Conservation (phyloP, 2,888 invertebrate genomes). For the Conomelus anceps region DNA sequence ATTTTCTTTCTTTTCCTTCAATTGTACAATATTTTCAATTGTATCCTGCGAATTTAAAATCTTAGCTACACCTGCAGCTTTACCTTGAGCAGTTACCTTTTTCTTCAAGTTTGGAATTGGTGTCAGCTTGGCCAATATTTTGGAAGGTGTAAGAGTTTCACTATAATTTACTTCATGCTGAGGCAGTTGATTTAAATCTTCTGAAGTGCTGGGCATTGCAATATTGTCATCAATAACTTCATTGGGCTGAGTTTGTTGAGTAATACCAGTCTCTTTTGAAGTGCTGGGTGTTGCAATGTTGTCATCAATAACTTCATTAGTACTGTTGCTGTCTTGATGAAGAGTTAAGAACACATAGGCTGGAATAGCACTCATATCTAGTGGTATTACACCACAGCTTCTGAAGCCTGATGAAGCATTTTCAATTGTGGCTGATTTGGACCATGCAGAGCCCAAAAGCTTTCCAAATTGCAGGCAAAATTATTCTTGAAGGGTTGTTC, state of each 20-base stretch:
- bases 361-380: background rate
- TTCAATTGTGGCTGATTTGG: background rate
- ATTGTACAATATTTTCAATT: background rate
- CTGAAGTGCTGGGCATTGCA: too few species aligned
- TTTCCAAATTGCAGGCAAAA: background rate
- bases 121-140: background rate
- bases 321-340: too few species aligned
- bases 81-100: background rate
- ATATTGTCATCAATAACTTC: too few species aligned
- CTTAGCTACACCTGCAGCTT: background rate
- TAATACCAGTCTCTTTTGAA: too few species aligned
- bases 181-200: too few species aligned
- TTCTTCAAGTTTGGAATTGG: background rate
- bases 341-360: background rate
- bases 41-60: conserved; percentile 15
- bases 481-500: background rate
- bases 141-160: conserved; percentile 4
- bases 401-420: background rate
- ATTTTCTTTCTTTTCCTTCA: background rate
- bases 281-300: too few species aligned
- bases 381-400: background rate
- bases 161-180: too few species aligned
- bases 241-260: too few species aligned
- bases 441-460: background rate
- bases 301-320: background rate